Percentiles rank a stretch among this genome's conserved stretches.
These are phyloP conservation scores for Myripristis murdjan DNA, from an alignment of 2,797 vertebrate genomes.

Conservation along the genomic window DNA sequence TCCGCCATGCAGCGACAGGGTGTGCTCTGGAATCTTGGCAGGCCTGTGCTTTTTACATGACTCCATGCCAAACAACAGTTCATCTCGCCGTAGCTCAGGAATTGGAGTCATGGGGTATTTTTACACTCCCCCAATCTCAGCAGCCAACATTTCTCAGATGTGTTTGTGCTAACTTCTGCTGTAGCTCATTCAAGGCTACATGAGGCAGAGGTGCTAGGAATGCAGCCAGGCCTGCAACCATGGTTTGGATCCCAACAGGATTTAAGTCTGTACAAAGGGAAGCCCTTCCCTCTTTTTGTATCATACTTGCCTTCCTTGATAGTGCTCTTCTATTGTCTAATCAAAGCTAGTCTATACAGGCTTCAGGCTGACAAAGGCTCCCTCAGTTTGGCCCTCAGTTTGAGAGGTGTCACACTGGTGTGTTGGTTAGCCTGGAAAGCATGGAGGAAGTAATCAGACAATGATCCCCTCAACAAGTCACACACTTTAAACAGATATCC, in stretches of 20 bases:
- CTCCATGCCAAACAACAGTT: constrained; percentile 7
- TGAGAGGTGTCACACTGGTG: neutral
- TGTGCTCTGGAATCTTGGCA: constrained; percentile 38
- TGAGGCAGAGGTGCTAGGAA: constrained; percentile 31
- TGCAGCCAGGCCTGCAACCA: constrained; percentile 50
- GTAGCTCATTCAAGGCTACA: constrained; percentile 12
- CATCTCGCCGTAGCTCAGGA: neutral
- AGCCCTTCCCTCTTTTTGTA: constrained; percentile 54
- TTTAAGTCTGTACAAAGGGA: constrained; percentile 72
- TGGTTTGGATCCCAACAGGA: constrained; percentile 59
- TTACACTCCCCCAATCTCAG: constrained; percentile 2
- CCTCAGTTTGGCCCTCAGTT: neutral
- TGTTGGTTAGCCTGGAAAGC: neutral
- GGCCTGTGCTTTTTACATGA: neutral
- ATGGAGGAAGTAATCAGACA: neutral
- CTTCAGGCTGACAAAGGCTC: neutral
- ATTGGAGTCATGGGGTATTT: neutral
- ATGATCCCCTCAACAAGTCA: neutral
- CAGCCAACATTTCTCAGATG: constrained; percentile 18
- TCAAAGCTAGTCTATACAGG: constrained; percentile 22
- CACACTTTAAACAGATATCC: constrained; percentile 7
- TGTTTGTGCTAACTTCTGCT: constrained; percentile 37
- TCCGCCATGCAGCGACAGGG: neutral
- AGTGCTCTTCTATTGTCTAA: constrained; percentile 28
- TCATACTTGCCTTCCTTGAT: constrained; percentile 39